Percentiles rank a stretch among this genome's conserved stretches.
phyloP scores from a whole-genome alignment of 2,113 vertebrate species.

The Mustelus asterias region DNA sequence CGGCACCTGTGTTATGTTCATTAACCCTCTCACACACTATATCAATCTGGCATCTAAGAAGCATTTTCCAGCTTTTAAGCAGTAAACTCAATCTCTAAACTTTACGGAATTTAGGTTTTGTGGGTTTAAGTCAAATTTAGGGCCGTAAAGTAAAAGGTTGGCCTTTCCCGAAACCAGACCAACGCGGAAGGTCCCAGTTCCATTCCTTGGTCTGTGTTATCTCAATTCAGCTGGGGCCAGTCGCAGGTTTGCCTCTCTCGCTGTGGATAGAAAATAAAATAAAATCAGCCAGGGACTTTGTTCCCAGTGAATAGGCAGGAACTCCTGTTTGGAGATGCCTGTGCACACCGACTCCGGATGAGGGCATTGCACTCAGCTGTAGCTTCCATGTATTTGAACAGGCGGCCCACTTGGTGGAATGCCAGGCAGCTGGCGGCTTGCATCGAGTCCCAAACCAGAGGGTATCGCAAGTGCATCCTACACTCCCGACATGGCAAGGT shows the following conservation, averaged over 20 bases:
- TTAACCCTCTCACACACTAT: slow-evolving; percentile 16
- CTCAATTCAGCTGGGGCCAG: not conserved
- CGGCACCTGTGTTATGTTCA: slow-evolving; percentile 28
- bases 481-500: not conserved
- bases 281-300: not conserved
- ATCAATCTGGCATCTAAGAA: slow-evolving; percentile 17
- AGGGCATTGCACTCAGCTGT: not conserved
- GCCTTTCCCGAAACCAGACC: not conserved
- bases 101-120: not conserved
- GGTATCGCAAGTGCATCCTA: not conserved
- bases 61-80: not conserved
- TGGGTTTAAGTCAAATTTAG: slow-evolving; percentile 5
- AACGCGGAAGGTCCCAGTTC: not conserved
- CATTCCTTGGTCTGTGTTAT: not conserved
- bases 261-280: not conserved
- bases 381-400: not conserved
- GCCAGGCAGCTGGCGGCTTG: not conserved
- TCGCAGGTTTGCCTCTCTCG: not conserved
- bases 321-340: not conserved
- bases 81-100: not conserved
- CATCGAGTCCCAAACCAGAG: not conserved
- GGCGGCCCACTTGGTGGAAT: not conserved
- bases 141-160: not conserved
- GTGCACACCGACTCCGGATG: not conserved
- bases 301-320: not conserved